Conservation (phyloP, 2,888 invertebrate species). For the Lepidocyrtinus sp. region DNA sequence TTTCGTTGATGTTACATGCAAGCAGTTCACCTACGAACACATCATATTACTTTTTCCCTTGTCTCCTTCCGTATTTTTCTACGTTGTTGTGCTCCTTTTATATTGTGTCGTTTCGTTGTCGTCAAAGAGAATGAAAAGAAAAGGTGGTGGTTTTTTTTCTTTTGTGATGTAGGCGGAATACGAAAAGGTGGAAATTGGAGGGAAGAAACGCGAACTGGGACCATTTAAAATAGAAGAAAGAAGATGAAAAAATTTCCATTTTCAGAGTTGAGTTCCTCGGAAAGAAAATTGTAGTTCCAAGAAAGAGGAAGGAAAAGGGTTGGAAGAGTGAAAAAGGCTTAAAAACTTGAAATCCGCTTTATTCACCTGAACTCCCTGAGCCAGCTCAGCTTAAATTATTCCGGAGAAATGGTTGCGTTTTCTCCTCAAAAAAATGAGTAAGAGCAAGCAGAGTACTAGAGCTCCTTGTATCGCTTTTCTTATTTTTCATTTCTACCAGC, state of each 20-base stretch:
- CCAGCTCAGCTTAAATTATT: constrained; percentile 48
- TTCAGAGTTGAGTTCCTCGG: constrained; percentile 13
- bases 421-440: constrained; percentile 21
- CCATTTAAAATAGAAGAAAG: constrained; percentile 41
- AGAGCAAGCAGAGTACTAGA: background rate
- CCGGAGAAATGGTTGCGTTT: constrained; percentile 34
- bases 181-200: constrained; percentile 40
- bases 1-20: background rate
- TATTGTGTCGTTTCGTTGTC: constrained; percentile 16
- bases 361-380: constrained; percentile 56
- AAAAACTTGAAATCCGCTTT: constrained; percentile 55
- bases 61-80: background rate
- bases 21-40: constrained; percentile 11
- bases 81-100: background rate
- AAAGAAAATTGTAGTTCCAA: constrained; percentile 12
- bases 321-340: constrained; percentile 31
- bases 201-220: constrained; percentile 36
- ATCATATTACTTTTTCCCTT: constrained; percentile 32
- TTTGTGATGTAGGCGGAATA: constrained; percentile 9
- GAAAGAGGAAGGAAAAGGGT: constrained; percentile 10
- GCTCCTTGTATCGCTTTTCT: background rate
- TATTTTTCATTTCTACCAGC: constrained; percentile 5
- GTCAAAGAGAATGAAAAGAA: constrained; percentile 7
- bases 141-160: constrained; percentile 13
- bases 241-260: constrained; percentile 40